These are phyloP conservation scores for Drosophila neotestacea DNA, from an alignment of 2,888 invertebrate species.

Conservation along the genomic window DNA sequence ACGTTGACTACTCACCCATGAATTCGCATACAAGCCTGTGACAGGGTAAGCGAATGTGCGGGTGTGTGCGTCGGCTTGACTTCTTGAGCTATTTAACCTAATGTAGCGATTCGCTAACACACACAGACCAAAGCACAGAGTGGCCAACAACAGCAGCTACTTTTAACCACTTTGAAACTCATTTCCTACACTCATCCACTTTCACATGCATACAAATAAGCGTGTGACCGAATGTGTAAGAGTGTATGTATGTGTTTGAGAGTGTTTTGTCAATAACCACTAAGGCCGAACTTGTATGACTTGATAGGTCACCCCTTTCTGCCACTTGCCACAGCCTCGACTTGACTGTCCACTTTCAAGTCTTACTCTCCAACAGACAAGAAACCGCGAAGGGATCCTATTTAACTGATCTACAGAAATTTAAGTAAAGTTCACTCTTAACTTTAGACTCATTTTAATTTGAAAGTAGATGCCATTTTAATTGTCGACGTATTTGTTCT, in stretches of 20 bases:
- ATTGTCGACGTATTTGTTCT: not conserved
- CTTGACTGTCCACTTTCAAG: conserved; percentile 38
- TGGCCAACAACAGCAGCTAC: conserved; percentile 57
- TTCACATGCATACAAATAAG: conserved; percentile 63
- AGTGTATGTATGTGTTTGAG: conserved; percentile 8
- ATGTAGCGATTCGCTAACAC: conserved; percentile 61
- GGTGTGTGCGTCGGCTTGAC: conserved; percentile 54
- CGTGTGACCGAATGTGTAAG: conserved; percentile 8
- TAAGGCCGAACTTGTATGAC: conserved; percentile 30
- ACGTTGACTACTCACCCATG: conserved; percentile 58
- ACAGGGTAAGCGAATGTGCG: conserved; percentile 11
- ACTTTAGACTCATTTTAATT: not conserved
- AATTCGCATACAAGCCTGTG: conserved; percentile 24
- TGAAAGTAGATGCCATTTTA: not conserved
- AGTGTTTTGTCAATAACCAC: conserved; percentile 54
- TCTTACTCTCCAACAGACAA: conserved; percentile 2
- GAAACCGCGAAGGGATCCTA: not conserved
- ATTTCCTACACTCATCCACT: conserved; percentile 73
- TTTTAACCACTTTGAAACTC: conserved; percentile 77
- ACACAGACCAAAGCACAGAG: conserved; percentile 48
- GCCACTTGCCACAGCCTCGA: conserved; percentile 18
- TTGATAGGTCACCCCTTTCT: conserved; percentile 40
- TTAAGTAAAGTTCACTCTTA: too few relatives aligned
- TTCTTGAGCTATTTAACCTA: conserved; percentile 75
- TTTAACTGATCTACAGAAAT: too few relatives aligned